These are phyloP conservation scores for Gobio gobio DNA, from an alignment of 2,113 vertebrate species.

Conservation along the genomic window DNA sequence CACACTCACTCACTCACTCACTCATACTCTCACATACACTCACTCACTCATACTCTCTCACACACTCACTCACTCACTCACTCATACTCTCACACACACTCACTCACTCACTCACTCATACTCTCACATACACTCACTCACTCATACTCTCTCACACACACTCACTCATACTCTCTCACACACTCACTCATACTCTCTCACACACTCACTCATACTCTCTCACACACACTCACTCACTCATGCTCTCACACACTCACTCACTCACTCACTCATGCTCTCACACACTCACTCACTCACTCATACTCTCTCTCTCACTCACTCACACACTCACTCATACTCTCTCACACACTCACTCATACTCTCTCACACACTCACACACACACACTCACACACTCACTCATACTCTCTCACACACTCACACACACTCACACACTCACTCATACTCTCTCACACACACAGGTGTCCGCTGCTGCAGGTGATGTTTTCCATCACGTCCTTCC, in stretches of 20 bases:
- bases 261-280: conserved; percentile 38
- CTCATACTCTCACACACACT: conserved; percentile 33
- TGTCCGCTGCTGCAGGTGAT: no score
- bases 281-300: conserved; percentile 52
- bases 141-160: conserved; percentile 40
- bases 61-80: conserved; percentile 47
- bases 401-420: conserved; percentile 38
- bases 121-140: no score
- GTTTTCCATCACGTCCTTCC: no score
- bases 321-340: conserved; percentile 17
- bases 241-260: conserved; percentile 49
- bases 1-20: conserved; percentile 37
- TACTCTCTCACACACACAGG: conserved; percentile 44
- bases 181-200: conserved; percentile 35
- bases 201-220: conserved; percentile 52
- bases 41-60: no score
- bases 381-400: no score
- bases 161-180: conserved; percentile 52
- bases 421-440: conserved; percentile 54
- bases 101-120: conserved; percentile 50
- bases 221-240: conserved; percentile 32
- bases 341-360: conserved; percentile 64
- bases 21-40: no score
- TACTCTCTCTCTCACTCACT: conserved; percentile 50
- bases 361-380: conserved; percentile 29